Base-by-base conservation (phyloP, 1,140 invertebrate species). In the Dufourea novaeangliae region DNA sequence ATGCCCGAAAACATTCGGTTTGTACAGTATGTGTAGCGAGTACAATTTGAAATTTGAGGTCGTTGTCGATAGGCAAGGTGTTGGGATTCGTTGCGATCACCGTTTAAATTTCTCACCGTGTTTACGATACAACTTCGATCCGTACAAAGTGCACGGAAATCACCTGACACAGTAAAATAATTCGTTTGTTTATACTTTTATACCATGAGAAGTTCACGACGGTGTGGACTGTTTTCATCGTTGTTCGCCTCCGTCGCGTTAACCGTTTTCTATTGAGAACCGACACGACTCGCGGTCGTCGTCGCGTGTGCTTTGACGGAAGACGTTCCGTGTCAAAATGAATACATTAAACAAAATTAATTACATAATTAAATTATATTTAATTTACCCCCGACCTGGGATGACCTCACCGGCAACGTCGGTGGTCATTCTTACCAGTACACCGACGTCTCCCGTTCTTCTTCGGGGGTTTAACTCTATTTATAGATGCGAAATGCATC, bases 1-100 rank as follows among this genome's bases (percentile, higher is more conserved):
- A 87, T 86, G 86, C 79, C 29, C 41, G 70, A 78, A 80, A 86
- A 72, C 68, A 29, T 32, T 80, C 37, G 63, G 46, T 50, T 50
- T 50, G 20, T 50, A 17, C 46, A 37, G 34, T 67, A 39, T 46
- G n/a, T n/a, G 8, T 41, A 27, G 54, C 20, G 46, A 5, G 7
- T 22, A 34, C 41, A 41, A 82, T 74, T 46, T 34, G 59, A 72
- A 68, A 71, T 83, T 62, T 66, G 39, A 50, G 20, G 27, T 52
- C 32, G 11, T 39, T 37, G 44, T 8, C 52, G 1, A 57, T 1
- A 17, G 11, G 10, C 44, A 5, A 46, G 12, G 3, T n/a, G 10
- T 14, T 0, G 12, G 14, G 34, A 64, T 22, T 32, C 25, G 22
- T 29, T 14, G 6, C 20, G 12, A 10, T 22, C n/a, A 3, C 12